These are phyloP conservation scores for Sebastes vulpes DNA, from an alignment of 2,797 vertebrate species.

Conservation along the genomic window DNA sequence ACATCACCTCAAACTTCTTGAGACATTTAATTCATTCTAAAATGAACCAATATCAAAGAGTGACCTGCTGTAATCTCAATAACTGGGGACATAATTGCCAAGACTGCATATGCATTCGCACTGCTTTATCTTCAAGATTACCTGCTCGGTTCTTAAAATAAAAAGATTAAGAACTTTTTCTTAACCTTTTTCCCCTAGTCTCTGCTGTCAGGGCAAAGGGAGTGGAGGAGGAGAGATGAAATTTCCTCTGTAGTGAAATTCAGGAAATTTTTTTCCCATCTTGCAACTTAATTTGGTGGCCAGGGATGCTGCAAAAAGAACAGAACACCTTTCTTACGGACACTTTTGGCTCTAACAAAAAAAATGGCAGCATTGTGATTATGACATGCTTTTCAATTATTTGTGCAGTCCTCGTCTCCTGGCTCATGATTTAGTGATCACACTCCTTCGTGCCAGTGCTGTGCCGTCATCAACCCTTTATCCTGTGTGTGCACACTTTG, in stretches of 20 bases:
- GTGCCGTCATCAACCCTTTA: neutral
- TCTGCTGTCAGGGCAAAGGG: neutral
- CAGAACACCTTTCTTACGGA: neutral
- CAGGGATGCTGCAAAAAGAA: neutral
- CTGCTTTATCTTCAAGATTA: neutral
- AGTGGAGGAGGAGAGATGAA: neutral
- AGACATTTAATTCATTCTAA: neutral
- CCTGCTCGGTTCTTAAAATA: neutral
- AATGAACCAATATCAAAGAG: neutral
- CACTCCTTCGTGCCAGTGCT: neutral
- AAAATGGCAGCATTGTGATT: neutral
- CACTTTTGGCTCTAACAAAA: neutral
- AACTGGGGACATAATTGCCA: neutral
- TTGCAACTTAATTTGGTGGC: conserved; percentile 3
- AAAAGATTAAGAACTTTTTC: neutral
- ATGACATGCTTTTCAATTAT: conserved; percentile 1
- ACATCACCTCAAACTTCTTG: neutral
- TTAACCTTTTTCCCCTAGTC: neutral
- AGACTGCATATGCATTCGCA: neutral
- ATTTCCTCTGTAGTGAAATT: neutral
- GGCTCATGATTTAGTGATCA: conserved; percentile 16
- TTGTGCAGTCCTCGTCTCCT: neutral
- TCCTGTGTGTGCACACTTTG: neutral
- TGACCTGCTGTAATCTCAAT: neutral
- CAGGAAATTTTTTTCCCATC: neutral